Percentiles rank a stretch among this genome's conserved stretches.
Evolutionary conservation across 2,888 invertebrate genomes (phyloP).

Genomic region (Bombylius major): DNA sequence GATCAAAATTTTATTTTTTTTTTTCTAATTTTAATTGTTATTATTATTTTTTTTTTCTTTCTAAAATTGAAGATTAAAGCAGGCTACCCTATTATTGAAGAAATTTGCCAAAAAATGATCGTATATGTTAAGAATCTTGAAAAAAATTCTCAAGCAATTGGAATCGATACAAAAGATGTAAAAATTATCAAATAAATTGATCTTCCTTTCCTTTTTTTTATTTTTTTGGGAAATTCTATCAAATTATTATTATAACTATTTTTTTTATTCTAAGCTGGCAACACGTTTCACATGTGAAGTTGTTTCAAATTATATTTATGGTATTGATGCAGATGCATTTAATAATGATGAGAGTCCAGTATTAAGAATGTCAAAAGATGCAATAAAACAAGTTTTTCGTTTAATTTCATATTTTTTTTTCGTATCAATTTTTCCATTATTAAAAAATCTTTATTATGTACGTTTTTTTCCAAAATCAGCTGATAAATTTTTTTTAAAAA

Average conservation of each 20-base stretch:
- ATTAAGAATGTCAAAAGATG: conserved; percentile 20
- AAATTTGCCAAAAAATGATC: conserved; percentile 34
- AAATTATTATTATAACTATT: too few relatives aligned
- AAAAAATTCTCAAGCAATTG: conserved; percentile 22
- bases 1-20: not conserved
- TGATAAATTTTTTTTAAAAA: conserved; percentile 9
- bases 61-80: conserved; percentile 29
- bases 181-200: not conserved
- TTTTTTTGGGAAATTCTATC: too few relatives aligned
- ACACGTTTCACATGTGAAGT: conserved; percentile 35
- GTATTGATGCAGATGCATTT: conserved; percentile 35
- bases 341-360: conserved; percentile 23
- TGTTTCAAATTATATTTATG: conserved; percentile 38
- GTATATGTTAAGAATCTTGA: conserved; percentile 30
- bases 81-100: conserved; percentile 38
- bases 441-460: conserved; percentile 5
- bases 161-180: conserved; percentile 36
- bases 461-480: conserved; percentile 8
- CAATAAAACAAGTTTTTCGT: conserved; percentile 21
- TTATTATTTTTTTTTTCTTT: conserved; percentile 1
- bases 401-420: conserved; percentile 15
- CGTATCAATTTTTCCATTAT: not conserved
- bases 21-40: not conserved
- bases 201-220: too few relatives aligned
- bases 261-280: conserved; percentile 18